Base-by-base conservation (phyloP, 92 coral and sea anemone species). In the Actinostola sp. region DNA sequence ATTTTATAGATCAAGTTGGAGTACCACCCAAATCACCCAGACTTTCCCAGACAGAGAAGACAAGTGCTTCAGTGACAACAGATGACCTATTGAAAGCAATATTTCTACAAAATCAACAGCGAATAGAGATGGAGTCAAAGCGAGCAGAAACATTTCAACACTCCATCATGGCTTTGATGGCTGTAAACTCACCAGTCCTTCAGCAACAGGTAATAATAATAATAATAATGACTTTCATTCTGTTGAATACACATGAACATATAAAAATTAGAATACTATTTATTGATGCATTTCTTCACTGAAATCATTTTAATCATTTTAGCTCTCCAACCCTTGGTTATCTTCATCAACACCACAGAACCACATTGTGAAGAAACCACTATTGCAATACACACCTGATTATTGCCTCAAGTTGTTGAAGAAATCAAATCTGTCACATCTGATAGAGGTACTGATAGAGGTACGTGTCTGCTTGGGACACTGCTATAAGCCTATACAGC, bases 1-100 rank as follows among this genome's bases (percentile, higher is more conserved):
- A 72, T 1, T 70, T 26, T 43, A 72, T 71, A 33, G 74, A 80
- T 48, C 56, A 39, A 13, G 32, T 73, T 50, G 61, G 59, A 9
- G 79, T 73, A 27, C 79, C 79, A 25, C 79, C 70, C 11, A 73
- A 73, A 45, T 41, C 79, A 16, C 57, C 56, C 61, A 59, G 79
- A 39, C n/a, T n/a, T n/a, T n/a, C n/a, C n/a, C n/a, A n/a, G n/a
- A n/a, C n/a, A n/a, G 54, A 23, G 12, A 34, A 11, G 14, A 25
- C 34, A 8, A 65, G 74, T 68, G 27, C 61, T 10, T 30, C 74
- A 8, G 16, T 17, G 27, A 15, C 41, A 68, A 27, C 74, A 12
- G 61, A 68, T 68, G 74, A 68, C 36, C 74, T 68, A 45, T 62
- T 68, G 8, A 68, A 68, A 51, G 48, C 74, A 28, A 68, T 68